Evolutionary conservation across 2,113 vertebrate species (phyloP), one percentile per base, ranked within the genome.

Genomic region (Dendrocopos noguchii): DNA sequence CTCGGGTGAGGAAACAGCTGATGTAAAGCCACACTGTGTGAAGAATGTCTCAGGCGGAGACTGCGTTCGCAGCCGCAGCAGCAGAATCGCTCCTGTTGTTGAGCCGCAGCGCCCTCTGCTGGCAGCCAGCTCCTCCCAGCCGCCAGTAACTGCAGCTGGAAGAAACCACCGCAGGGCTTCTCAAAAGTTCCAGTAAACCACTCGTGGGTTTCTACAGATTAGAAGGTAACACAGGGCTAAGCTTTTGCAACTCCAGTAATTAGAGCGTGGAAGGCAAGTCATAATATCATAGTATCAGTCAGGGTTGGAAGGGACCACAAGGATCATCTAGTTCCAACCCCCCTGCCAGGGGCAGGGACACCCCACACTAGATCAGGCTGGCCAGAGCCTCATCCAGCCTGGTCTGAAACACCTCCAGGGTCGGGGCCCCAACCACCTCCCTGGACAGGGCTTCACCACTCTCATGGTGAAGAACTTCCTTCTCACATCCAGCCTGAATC

Each of bases 71-170:
- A 42, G 42, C 42, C 11, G 42, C 42, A 42, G 57, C 8, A 77
- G 80, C 66, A 53, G 76, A 57, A 56, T 2, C 28, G 77, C 76
- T 67, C 83, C 36, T 87, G 93, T 61, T 59, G 14, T 47, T 95
- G 50, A 87, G 60, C 91, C 81, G 82, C 42, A 91, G 86, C 59
- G 83, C 97, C 97, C 97, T 97, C 98, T 97, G 90, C 95, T 97
- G 98, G 66, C 75, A 83, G 6, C 16, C 2, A 7, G 0, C 3
- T 3, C 75, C 61, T 66, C 12, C 21, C 18, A 21, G 20, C 10
- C 19, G 19, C 21, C 1, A 39, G 7, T 9, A 50, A 79, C 73
- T 1, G 1, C 15, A 59, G 52, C 27, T 19, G 61, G 13, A 80
- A 70, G 24, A 50, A 46, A 85, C 42, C 13, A 24, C 64, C 21